A percentile compares a stretch with the other conserved stretches of the same genome.
phyloP scores from a whole-genome alignment of 2,113 vertebrate genomes.

The Recurvirostra avosetta region DNA sequence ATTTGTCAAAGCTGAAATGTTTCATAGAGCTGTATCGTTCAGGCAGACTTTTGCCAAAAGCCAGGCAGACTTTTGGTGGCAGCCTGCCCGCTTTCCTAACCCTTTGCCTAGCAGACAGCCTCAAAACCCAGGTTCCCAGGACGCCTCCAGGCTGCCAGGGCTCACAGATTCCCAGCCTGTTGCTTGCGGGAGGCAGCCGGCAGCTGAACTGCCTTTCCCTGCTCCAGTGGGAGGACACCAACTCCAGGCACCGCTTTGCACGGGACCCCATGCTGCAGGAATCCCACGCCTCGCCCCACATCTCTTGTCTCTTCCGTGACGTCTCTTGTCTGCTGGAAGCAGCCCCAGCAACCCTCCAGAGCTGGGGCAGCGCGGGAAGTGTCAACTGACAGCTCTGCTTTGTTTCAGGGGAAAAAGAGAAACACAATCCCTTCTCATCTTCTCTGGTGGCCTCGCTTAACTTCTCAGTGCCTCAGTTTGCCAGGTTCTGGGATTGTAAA shows the following conservation, averaged over 20 bases:
- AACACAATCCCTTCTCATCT: conserved; percentile 61
- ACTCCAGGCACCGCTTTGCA: background rate
- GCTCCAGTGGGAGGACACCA: background rate
- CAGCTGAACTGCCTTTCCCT: background rate
- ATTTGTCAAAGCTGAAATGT: conserved; percentile 35
- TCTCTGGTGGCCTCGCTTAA: conserved; percentile 40
- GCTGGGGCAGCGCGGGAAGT: conserved; percentile 33
- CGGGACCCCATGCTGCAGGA: background rate
- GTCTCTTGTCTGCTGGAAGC: conserved; percentile 47
- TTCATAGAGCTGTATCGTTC: background rate
- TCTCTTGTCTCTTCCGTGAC: background rate
- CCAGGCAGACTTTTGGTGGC: background rate
- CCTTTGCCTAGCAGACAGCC: background rate
- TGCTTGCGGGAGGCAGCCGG: background rate
- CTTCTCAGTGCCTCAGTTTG: background rate
- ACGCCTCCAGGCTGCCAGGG: background rate
- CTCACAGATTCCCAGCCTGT: fast-evolving
- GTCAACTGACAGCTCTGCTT: conserved; percentile 66
- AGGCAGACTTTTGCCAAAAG: conserved; percentile 17
- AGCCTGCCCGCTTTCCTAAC: conserved; percentile 24
- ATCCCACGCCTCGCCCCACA: conserved; percentile 8
- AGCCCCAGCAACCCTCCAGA: background rate
- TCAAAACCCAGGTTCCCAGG: background rate
- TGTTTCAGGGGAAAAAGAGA: conserved; percentile 56
- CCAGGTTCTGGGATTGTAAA: background rate